Conservation (phyloP, 2,113 vertebrate species). For the Spermophilus dauricus region DNA sequence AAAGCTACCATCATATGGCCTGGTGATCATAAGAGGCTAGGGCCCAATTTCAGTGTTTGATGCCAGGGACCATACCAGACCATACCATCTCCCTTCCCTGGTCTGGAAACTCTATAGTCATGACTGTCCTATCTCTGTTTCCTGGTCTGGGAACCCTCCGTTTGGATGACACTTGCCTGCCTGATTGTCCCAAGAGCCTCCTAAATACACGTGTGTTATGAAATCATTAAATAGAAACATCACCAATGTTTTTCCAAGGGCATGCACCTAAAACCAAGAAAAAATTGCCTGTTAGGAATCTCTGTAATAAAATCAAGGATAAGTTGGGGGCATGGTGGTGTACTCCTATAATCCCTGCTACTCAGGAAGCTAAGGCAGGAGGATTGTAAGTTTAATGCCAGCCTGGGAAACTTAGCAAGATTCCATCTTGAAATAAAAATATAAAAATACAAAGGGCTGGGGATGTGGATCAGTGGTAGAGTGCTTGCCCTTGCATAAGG, state of each 20-base stretch:
- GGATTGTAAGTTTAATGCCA: not conserved
- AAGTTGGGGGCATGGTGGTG: not conserved
- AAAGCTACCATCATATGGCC: not conserved
- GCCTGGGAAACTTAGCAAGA: not conserved
- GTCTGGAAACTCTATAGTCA: not conserved
- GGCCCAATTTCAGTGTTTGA: not conserved
- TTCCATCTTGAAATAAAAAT: not conserved
- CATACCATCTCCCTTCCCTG: not conserved
- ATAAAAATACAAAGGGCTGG: not conserved
- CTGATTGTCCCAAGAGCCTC: not conserved
- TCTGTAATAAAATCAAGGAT: not conserved
- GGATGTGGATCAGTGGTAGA: not conserved
- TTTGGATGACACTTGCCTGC: not conserved
- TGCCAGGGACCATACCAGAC: not conserved
- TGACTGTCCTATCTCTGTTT: not conserved
- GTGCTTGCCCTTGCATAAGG: not conserved
- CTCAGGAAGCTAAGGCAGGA: not conserved
- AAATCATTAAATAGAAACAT: not conserved
- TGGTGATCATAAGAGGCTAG: not conserved
- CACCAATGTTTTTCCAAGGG: not conserved
- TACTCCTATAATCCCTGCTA: not conserved
- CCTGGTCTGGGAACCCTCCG: not conserved
- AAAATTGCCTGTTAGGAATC: not conserved
- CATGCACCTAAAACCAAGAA: not conserved
- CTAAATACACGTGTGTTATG: not conserved